phyloP scores from a whole-genome alignment of 1,140 invertebrate genomes.

The Zaprionus kolodkinae region DNA sequence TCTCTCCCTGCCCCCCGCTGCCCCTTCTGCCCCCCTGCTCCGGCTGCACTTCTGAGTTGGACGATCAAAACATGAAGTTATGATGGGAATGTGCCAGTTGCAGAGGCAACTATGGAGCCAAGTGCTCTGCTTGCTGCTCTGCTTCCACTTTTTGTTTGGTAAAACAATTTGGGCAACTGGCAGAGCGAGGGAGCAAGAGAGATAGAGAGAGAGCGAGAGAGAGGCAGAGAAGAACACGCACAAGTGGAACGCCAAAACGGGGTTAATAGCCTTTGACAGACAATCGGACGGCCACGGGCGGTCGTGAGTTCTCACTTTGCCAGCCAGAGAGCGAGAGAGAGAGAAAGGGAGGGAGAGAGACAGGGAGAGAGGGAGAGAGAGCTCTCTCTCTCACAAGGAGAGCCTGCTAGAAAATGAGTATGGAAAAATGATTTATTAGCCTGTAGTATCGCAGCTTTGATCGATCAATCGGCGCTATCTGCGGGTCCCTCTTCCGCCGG shows the following conservation, averaged over 20 bases:
- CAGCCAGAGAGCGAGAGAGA: conserved; percentile 8
- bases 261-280: conserved; percentile 81
- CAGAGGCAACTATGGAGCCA: background rate
- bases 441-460: conserved; percentile 59
- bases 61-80: conserved; percentile 41
- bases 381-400: background rate
- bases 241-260: conserved; percentile 74
- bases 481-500: conserved; percentile 27
- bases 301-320: conserved; percentile 80
- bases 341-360: background rate
- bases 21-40: background rate
- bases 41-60: conserved; percentile 17
- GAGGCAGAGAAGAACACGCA: conserved; percentile 20
- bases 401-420: conserved; percentile 38
- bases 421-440: conserved; percentile 78
- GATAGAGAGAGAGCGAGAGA: conserved; percentile 4
- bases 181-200: conserved; percentile 4
- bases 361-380: background rate
- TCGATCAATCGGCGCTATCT: conserved; percentile 78
- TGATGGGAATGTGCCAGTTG: conserved; percentile 35
- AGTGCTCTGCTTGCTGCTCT: conserved; percentile 26
- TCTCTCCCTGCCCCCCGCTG: background rate
- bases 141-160: conserved; percentile 40
- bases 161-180: conserved; percentile 51
- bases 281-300: conserved; percentile 58